These are phyloP conservation scores for Lordiphosa collinella DNA, from an alignment of 1,140 invertebrate genomes.

Conservation along the genomic window DNA sequence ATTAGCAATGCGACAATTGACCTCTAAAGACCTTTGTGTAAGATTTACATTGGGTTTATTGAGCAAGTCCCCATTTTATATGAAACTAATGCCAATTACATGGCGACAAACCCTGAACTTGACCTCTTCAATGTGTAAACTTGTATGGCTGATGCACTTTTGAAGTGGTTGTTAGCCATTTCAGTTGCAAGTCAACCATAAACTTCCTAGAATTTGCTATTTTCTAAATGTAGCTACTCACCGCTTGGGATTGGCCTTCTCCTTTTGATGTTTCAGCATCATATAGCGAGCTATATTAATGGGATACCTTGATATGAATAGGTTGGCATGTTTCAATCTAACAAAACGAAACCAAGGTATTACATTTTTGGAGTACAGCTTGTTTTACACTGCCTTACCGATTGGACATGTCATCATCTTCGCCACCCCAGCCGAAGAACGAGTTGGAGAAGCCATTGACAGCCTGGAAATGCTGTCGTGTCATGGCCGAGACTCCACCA, in stretches of 20 bases:
- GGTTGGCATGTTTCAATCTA: constrained; percentile 86
- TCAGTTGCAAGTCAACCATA: too few species aligned
- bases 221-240: constrained; percentile 68
- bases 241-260: constrained; percentile 93
- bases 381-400: constrained; percentile 39
- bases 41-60: too few species aligned
- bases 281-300: constrained; percentile 92
- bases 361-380: not conserved
- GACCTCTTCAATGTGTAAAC: too few species aligned
- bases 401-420: constrained; percentile 96
- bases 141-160: too few species aligned
- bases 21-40: too few species aligned
- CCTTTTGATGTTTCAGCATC: constrained; percentile 93
- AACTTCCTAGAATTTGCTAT: too few species aligned
- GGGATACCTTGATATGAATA: constrained; percentile 92
- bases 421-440: constrained; percentile 96
- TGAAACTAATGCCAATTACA: too few species aligned
- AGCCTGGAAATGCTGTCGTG: constrained; percentile 87
- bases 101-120: too few species aligned
- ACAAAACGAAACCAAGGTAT: constrained; percentile 22
- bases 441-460: constrained; percentile 96
- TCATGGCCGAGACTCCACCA: constrained; percentile 93
- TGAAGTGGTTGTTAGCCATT: too few species aligned
- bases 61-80: too few species aligned
- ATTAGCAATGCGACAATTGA: too few species aligned